Conservation (phyloP, 2,113 vertebrate genomes). For the Oxyruncus cristatus region DNA sequence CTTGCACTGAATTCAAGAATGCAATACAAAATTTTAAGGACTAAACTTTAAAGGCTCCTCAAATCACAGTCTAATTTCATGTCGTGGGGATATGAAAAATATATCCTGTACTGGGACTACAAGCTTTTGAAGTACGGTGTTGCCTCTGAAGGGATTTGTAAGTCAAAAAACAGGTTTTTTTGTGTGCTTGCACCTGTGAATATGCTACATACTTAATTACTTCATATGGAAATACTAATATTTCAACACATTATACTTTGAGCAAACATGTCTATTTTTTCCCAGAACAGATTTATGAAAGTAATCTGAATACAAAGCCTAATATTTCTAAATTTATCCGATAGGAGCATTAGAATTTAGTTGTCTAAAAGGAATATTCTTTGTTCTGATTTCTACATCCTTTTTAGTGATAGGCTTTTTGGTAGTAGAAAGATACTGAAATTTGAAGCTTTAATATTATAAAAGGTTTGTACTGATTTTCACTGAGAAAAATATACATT, state of each 20-base stretch:
- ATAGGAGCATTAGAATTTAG: not conserved
- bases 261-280: not conserved
- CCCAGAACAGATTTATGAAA: not conserved
- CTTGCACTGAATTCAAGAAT: not conserved
- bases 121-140: not conserved
- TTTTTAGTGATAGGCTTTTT: not conserved
- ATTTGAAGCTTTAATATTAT: not conserved
- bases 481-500: not conserved
- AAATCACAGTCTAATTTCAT: not conserved
- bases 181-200: not conserved
- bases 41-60: not conserved
- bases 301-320: not conserved
- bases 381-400: not conserved
- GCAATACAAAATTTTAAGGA: not conserved
- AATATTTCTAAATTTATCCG: not conserved
- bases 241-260: not conserved
- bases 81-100: not conserved
- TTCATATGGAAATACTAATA: not conserved
- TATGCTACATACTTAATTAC: not conserved
- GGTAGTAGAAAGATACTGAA: not conserved
- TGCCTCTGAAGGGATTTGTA: not conserved
- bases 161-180: not conserved
- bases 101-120: not conserved
- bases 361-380: not conserved
- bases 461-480: not conserved